Percentiles rank a stretch among this genome's conserved stretches.
Conservation (phyloP, 2,113 vertebrate species). For the Isurus oxyrinchus region DNA sequence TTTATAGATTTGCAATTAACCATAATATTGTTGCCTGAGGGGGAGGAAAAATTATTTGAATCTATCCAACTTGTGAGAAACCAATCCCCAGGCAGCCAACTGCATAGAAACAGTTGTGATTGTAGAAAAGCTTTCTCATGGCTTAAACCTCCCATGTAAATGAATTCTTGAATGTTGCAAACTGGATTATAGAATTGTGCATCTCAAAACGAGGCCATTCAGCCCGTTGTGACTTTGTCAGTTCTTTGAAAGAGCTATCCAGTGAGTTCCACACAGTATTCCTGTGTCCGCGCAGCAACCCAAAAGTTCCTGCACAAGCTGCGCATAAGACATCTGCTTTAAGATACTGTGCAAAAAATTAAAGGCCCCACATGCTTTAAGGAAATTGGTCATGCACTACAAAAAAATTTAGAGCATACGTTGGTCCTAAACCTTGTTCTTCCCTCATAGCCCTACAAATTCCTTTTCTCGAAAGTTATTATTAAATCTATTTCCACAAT, state of each 20-base stretch:
- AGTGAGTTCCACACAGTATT: background rate
- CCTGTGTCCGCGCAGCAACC: too few relatives aligned
- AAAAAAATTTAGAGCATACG: too few relatives aligned
- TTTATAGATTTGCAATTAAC: background rate
- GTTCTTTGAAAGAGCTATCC: background rate
- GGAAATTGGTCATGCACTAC: too few relatives aligned
- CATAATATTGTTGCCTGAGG: background rate
- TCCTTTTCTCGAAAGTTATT: background rate
- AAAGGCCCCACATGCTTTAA: too few relatives aligned
- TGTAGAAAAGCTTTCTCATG: background rate
- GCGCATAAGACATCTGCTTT: too few relatives aligned
- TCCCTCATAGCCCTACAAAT: background rate
- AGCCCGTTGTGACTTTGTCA: background rate
- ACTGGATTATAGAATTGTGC: background rate
- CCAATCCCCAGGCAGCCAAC: background rate
- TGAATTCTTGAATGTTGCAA: background rate
- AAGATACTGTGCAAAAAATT: too few relatives aligned
- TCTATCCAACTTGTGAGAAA: background rate
- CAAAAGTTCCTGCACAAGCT: too few relatives aligned
- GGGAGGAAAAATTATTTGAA: background rate
- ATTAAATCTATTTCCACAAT: background rate
- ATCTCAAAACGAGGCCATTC: background rate
- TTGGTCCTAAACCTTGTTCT: background rate
- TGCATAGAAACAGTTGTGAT: background rate
- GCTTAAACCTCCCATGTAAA: background rate